Conservation (phyloP, 1,140 invertebrate genomes). For the Sogatella furcifera region DNA sequence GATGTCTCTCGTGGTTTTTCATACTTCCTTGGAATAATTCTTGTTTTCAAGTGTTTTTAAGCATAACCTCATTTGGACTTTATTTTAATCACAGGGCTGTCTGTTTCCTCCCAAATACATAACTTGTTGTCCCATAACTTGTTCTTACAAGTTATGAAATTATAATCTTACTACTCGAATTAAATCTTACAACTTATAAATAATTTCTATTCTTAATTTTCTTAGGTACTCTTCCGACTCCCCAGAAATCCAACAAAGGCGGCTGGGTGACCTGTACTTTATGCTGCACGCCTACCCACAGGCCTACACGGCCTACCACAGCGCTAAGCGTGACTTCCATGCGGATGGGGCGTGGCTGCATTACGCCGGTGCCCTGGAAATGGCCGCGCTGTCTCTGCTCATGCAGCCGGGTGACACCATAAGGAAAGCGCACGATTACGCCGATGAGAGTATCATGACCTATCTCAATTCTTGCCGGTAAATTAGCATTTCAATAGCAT, state of each 20-base stretch:
- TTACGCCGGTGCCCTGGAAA: slow-evolving; percentile 90
- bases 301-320: slow-evolving; percentile 89
- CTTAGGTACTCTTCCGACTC: slow-evolving; percentile 83
- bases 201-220: no score
- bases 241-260: slow-evolving; percentile 82
- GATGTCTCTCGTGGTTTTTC: no score
- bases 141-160: no score
- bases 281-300: slow-evolving; percentile 89
- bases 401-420: slow-evolving; percentile 65
- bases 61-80: no score
- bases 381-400: slow-evolving; percentile 87
- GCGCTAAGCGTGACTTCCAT: slow-evolving; percentile 91
- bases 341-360: slow-evolving; percentile 94
- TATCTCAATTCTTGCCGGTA: slow-evolving; percentile 83
- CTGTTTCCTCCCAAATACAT: no score
- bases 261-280: slow-evolving; percentile 90
- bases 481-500: slow-evolving; percentile 15
- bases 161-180: no score
- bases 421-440: slow-evolving; percentile 73
- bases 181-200: no score
- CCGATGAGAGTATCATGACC: slow-evolving; percentile 85
- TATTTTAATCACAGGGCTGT: no score
- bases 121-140: no score
- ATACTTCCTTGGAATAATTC: no score
- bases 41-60: no score